Evolutionary conservation across 2,888 invertebrate species (phyloP).

Genomic region (Nyleta sp.): DNA sequence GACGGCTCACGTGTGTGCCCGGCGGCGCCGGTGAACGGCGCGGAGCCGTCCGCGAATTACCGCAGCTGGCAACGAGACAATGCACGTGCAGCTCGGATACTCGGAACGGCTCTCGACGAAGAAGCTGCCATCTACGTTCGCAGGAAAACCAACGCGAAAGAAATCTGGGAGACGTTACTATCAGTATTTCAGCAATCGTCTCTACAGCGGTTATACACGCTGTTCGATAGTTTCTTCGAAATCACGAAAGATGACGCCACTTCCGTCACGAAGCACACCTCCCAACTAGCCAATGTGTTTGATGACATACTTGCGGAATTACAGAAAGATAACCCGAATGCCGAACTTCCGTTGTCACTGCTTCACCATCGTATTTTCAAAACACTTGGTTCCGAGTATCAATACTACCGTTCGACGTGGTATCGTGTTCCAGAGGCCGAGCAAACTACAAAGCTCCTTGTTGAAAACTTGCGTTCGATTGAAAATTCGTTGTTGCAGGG

Average conservation of each 20-base stretch:
- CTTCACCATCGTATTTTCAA: constrained; percentile 67
- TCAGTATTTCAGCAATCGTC: constrained; percentile 67
- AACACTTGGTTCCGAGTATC: constrained; percentile 65
- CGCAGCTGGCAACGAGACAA: constrained; percentile 65
- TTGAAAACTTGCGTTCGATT: constrained; percentile 58
- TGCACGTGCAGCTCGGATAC: constrained; percentile 61
- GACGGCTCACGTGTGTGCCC: constrained; percentile 66
- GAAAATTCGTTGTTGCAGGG: constrained; percentile 55
- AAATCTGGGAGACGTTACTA: constrained; percentile 63
- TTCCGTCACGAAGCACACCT: constrained; percentile 52
- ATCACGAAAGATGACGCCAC: constrained; percentile 48
- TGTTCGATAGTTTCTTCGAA: constrained; percentile 65
- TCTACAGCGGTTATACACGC: constrained; percentile 64
- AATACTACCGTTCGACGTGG: constrained; percentile 64
- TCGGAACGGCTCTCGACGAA: constrained; percentile 66
- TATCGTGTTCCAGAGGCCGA: constrained; percentile 64
- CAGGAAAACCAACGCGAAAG: constrained; percentile 66
- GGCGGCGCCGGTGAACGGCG: constrained; percentile 45
- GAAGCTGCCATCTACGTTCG: constrained; percentile 64
- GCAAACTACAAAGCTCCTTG: constrained; percentile 62
- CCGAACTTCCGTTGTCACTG: constrained; percentile 59
- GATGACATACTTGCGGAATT: constrained; percentile 62
- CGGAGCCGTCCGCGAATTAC: constrained; percentile 61
- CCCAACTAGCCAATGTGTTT: constrained; percentile 58
- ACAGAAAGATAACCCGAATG: constrained; percentile 53